A percentile compares a stretch with the other conserved stretches of the same genome.
phyloP scores from a whole-genome alignment of 2,113 vertebrate genomes.

The Symphodus melops region DNA sequence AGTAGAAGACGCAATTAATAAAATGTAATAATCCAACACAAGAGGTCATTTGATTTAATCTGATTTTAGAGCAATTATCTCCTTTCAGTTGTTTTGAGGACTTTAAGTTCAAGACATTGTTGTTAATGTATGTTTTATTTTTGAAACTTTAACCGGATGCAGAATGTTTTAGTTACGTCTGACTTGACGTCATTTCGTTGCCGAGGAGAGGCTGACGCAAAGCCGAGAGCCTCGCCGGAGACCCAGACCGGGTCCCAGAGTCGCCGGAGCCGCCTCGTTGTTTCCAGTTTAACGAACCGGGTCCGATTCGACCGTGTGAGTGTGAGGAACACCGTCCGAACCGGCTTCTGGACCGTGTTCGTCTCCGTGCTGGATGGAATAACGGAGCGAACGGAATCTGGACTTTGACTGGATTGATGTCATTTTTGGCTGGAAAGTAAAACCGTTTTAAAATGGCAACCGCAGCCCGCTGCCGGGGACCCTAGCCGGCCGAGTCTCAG shows the following conservation, averaged over 20 bases:
- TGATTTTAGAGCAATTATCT: too few relatives aligned
- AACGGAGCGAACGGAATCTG: neutral
- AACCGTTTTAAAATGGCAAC: conserved; percentile 52
- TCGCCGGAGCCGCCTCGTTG: conserved; percentile 21
- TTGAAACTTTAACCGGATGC: conserved; percentile 23
- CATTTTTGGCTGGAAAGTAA: conserved; percentile 34
- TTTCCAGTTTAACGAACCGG: neutral
- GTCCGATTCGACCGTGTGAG: neutral
- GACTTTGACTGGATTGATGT: neutral
- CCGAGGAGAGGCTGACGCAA: conserved; percentile 25
- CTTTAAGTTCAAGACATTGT: too few relatives aligned
- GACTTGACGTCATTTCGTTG: conserved; percentile 12
- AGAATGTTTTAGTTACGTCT: rapidly evolving
- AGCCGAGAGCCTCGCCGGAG: neutral
- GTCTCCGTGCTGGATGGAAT: neutral
- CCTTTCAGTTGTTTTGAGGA: too few relatives aligned
- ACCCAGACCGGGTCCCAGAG: neutral
- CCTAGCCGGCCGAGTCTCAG: conserved; percentile 22
- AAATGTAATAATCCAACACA: too few relatives aligned
- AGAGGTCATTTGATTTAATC: too few relatives aligned
- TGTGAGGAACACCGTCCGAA: neutral
- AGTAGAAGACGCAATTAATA: too few relatives aligned
- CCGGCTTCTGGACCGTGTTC: neutral
- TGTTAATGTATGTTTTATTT: conserved; percentile 2
- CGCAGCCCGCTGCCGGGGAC: conserved; percentile 21